These are phyloP conservation scores for Netelia inedita DNA, from an alignment of 2,888 invertebrate species.

Conservation along the genomic window DNA sequence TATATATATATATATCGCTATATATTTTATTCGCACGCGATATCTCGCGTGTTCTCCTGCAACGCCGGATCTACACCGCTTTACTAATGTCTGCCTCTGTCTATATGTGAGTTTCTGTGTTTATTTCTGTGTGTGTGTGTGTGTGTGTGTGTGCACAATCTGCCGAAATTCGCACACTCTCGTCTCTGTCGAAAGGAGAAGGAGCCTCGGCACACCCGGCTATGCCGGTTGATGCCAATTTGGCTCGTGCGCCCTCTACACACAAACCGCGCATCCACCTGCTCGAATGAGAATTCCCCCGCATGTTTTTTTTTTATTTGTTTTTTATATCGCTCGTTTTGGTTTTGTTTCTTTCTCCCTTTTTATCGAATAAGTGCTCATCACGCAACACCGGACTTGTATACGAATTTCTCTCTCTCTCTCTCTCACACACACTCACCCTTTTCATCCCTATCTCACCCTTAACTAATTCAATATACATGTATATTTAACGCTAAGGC, in stretches of 20 bases:
- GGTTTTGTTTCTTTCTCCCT: neutral
- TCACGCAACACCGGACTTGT: slow-evolving; percentile 39
- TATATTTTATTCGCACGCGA: slow-evolving; percentile 65
- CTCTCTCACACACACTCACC: slow-evolving; percentile 1
- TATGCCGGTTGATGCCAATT: slow-evolving; percentile 58
- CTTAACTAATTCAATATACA: slow-evolving; percentile 26
- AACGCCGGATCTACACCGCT: neutral
- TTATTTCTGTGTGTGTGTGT: neutral
- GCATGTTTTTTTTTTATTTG: slow-evolving; percentile 12
- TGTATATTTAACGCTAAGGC: neutral
- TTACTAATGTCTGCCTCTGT: neutral
- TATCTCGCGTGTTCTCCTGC: slow-evolving; percentile 49
- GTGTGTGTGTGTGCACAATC: slow-evolving; percentile 5
- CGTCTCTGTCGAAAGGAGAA: slow-evolving; percentile 1
- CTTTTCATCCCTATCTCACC: slow-evolving; percentile 11
- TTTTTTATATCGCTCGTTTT: neutral
- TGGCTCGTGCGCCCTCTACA: slow-evolving; percentile 64
- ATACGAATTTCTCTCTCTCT: neutral
- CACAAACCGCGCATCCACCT: slow-evolving; percentile 54
- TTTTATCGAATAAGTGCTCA: slow-evolving; percentile 56
- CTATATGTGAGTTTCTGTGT: neutral
- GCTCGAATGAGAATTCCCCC: slow-evolving; percentile 50
- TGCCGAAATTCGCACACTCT: slow-evolving; percentile 11
- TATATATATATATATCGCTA: neutral
- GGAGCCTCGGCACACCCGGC: slow-evolving; percentile 49